Percentiles rank a stretch among this genome's conserved stretches.
Conservation (phyloP, 2,888 invertebrate species). For the Drosophila mettleri region DNA sequence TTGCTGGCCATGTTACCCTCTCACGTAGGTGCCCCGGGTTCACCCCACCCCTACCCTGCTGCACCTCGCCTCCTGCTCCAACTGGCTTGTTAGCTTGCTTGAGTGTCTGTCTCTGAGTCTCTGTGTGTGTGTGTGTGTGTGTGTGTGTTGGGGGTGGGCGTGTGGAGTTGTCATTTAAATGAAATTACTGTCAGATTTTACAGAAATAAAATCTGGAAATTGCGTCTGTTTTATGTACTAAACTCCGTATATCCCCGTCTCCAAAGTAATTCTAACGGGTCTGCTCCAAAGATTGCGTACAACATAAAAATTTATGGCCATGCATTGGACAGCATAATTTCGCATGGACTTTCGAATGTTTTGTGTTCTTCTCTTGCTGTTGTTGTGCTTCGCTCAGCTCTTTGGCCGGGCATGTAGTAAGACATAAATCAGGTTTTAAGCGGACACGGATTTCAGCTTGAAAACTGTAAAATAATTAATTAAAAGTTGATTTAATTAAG, state of each 20-base stretch:
- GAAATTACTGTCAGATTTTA: constrained; percentile 80
- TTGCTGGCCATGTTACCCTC: constrained; percentile 41
- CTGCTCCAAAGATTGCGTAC: constrained; percentile 34
- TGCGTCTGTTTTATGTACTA: constrained; percentile 75
- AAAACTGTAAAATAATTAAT: constrained; percentile 10
- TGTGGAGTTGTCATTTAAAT: constrained; percentile 73
- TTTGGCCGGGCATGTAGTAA: constrained; percentile 32
- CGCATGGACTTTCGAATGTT: constrained; percentile 59
- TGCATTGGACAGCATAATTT: constrained; percentile 69
- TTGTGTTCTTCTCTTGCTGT: constrained; percentile 6
- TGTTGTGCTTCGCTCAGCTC: constrained; percentile 12
- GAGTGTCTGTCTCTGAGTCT: too few relatives aligned
- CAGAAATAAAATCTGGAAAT: constrained; percentile 76
- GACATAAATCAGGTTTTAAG: constrained; percentile 38
- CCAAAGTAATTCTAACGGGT: constrained; percentile 41
- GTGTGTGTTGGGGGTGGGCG: constrained; percentile 25
- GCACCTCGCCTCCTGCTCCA: neutral
- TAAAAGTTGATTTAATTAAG: constrained; percentile 7
- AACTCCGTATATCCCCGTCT: constrained; percentile 11
- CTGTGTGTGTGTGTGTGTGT: constrained; percentile 18
- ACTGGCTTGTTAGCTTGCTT: constrained; percentile 42
- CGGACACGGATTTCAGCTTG: constrained; percentile 17
- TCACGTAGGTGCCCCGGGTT: constrained; percentile 13
- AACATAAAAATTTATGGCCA: constrained; percentile 74
- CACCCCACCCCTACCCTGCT: neutral